phyloP scores from a whole-genome alignment of 1,140 invertebrate genomes.

The Onthophagus taurus region DNA sequence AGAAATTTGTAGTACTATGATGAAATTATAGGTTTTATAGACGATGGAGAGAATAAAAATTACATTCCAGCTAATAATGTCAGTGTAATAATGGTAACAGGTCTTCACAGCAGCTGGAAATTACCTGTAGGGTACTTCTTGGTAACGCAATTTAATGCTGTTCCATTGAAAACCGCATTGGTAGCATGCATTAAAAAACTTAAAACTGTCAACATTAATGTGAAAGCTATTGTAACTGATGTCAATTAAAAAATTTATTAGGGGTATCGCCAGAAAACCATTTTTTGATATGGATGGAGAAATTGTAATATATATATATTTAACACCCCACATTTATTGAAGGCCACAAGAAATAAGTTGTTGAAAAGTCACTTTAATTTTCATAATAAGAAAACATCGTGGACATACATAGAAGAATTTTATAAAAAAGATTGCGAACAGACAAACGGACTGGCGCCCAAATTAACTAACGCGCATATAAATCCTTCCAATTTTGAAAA shows the following conservation, averaged over 20 bases:
- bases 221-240: conserved; percentile 19
- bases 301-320: conserved; percentile 24
- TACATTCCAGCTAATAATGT: conserved; percentile 9
- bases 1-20: conserved; percentile 7
- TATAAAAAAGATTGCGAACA: conserved; percentile 14
- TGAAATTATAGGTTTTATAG: conserved; percentile 10
- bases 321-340: conserved; percentile 23
- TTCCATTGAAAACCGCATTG: too few relatives aligned
- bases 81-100: conserved; percentile 16
- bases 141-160: conserved; percentile 13
- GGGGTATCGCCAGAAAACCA: conserved; percentile 17
- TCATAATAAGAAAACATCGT: neutral
- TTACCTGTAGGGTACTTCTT: conserved; percentile 24
- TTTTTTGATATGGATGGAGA: conserved; percentile 19
- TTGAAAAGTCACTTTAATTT: conserved; percentile 15
- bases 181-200: conserved; percentile 21
- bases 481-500: conserved; percentile 28
- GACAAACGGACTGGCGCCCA: conserved; percentile 14
- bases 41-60: neutral
- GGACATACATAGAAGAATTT: conserved; percentile 4
- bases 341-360: conserved; percentile 22
- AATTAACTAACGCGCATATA: conserved; percentile 27
- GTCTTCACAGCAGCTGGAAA: conserved; percentile 24
- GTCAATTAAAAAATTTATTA: conserved; percentile 21
- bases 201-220: conserved; percentile 19